Conservation (phyloP, 2,888 invertebrate species). For the Tetragnatha montana region DNA sequence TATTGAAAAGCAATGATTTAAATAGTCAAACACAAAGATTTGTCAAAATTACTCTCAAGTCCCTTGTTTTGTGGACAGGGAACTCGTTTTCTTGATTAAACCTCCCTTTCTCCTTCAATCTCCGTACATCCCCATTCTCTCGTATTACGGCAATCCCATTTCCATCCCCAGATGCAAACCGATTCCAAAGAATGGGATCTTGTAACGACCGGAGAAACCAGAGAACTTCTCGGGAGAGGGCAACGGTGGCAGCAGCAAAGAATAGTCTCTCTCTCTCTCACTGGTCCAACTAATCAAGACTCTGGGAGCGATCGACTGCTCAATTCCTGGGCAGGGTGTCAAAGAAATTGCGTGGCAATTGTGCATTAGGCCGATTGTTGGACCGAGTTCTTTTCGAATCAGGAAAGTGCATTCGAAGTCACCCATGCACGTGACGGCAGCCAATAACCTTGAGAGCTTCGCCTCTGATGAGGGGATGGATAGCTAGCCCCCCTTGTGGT, state of each 20-base stretch:
- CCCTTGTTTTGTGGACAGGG: too few species aligned
- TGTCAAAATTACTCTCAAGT: too few species aligned
- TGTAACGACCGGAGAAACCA: constrained; percentile 37
- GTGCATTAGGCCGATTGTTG: constrained; percentile 68
- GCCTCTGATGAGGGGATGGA: not conserved
- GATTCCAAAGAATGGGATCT: constrained; percentile 8
- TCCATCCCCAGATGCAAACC: constrained; percentile 23
- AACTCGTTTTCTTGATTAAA: not conserved
- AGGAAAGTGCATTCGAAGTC: constrained; percentile 66
- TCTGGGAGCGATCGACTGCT: constrained; percentile 12
- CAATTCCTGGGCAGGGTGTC: constrained; percentile 39
- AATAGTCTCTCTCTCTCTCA: not conserved
- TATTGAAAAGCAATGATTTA: too few species aligned
- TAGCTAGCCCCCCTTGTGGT: not conserved
- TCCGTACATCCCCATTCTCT: not conserved
- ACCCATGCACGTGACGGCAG: constrained; percentile 52
- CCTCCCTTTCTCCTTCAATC: constrained; percentile 18
- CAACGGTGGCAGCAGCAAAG: constrained; percentile 1
- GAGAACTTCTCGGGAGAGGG: constrained; percentile 4
- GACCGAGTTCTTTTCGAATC: constrained; percentile 44
- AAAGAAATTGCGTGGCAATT: constrained; percentile 60
- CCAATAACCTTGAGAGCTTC: constrained; percentile 64
- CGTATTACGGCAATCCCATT: constrained; percentile 34
- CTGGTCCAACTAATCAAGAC: constrained; percentile 43
- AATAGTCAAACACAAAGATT: too few species aligned